A percentile compares a stretch with the other conserved stretches of the same genome.
Evolutionary conservation across 2,888 invertebrate genomes (phyloP).

Genomic region (Eristalis intricaria): DNA sequence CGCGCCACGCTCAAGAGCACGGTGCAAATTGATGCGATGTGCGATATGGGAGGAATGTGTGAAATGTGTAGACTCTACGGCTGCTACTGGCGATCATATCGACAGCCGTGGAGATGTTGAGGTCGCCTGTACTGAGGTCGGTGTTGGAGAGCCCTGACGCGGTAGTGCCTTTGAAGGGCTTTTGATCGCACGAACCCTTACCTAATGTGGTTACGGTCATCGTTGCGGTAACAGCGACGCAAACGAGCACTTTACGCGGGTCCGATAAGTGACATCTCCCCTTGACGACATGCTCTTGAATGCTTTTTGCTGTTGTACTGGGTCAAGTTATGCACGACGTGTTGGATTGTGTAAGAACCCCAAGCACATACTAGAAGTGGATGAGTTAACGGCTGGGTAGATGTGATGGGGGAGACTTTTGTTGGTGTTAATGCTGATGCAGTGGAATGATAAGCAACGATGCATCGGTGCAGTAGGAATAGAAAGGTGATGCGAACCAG

Average conservation of each 20-base stretch:
- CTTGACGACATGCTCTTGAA: not conserved
- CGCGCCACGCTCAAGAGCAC: not conserved
- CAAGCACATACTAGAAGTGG: not conserved
- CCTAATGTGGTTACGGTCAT: not conserved
- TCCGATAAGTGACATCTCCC: not conserved
- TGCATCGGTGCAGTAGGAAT: not conserved
- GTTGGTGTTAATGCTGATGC: not conserved
- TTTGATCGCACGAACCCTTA: not conserved
- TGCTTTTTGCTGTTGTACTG: not conserved
- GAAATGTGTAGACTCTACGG: not conserved
- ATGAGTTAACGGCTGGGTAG: too few relatives aligned
- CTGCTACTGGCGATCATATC: not conserved
- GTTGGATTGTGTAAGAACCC: not conserved
- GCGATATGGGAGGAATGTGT: not conserved
- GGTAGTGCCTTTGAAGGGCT: not conserved
- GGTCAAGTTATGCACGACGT: not conserved
- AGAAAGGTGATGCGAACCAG: not conserved
- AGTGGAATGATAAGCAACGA: not conserved
- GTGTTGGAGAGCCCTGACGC: not conserved
- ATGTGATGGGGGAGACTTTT: too few relatives aligned
- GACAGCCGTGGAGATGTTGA: not conserved
- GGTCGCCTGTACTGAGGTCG: not conserved
- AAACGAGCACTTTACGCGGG: not conserved
- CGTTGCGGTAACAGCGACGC: not conserved
- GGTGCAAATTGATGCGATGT: not conserved